A percentile compares a stretch with the other conserved stretches of the same genome.
These are phyloP conservation scores for Dryobotodes eremita DNA, from an alignment of 2,888 invertebrate genomes.

Conservation along the genomic window DNA sequence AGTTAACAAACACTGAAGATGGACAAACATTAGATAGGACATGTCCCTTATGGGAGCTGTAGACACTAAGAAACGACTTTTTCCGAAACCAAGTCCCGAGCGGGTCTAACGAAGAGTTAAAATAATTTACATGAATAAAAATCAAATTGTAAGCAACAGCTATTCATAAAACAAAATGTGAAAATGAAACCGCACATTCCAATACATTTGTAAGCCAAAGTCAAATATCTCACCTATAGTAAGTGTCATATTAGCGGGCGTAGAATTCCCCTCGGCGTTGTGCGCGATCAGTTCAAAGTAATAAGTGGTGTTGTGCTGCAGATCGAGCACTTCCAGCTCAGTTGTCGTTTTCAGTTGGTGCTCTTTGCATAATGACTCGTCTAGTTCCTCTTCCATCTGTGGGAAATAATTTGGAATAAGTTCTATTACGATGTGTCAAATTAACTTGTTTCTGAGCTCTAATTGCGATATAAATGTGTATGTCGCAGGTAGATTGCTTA, in stretches of 20 bases:
- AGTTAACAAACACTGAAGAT: not conserved
- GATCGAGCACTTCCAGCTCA: slow-evolving; percentile 72
- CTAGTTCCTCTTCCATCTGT: slow-evolving; percentile 61
- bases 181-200: not conserved
- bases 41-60: not conserved
- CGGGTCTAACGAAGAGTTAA: not conserved
- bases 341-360: slow-evolving; percentile 69
- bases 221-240: slow-evolving; percentile 60
- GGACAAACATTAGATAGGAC: not conserved
- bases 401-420: slow-evolving; percentile 1
- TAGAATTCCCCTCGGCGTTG: slow-evolving; percentile 82
- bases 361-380: slow-evolving; percentile 73
- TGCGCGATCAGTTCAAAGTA: slow-evolving; percentile 82
- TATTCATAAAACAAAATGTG: not conserved
- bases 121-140: not conserved
- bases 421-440: not conserved
- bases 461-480: not conserved
- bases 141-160: not conserved
- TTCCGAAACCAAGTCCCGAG: not conserved
- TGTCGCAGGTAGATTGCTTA: not conserved
- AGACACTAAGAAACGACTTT: not conserved
- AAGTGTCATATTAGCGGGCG: slow-evolving; percentile 75
- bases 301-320: slow-evolving; percentile 81
- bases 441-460: not conserved
- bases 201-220: not conserved